These are phyloP conservation scores for Mycalesis mineus DNA, from an alignment of 2,888 invertebrate species.

Conservation along the genomic window DNA sequence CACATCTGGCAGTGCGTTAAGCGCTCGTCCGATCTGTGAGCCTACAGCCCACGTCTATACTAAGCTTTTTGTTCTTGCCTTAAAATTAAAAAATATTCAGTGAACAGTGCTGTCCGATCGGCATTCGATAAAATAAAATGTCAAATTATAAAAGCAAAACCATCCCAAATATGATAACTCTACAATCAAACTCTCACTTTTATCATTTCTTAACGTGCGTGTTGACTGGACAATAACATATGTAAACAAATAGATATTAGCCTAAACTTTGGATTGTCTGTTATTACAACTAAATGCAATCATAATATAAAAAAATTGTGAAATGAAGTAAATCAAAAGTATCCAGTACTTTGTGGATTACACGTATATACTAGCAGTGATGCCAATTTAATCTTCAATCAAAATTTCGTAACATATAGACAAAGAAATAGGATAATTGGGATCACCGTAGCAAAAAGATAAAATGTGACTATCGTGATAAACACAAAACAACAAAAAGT, in stretches of 20 bases:
- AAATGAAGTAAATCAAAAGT: constrained; percentile 60
- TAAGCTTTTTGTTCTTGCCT: constrained; percentile 2
- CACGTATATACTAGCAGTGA: constrained; percentile 65
- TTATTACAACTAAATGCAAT: constrained; percentile 78
- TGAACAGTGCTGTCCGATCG: not conserved
- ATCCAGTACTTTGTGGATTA: constrained; percentile 73
- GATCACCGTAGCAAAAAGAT: constrained; percentile 55
- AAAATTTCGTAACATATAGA: constrained; percentile 54
- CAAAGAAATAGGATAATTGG: constrained; percentile 51
- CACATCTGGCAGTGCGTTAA: constrained; percentile 27
- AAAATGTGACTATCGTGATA: constrained; percentile 71
- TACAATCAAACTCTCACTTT: constrained; percentile 20
- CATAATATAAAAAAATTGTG: constrained; percentile 57
- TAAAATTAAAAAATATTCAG: constrained; percentile 8
- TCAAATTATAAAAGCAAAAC: constrained; percentile 8
- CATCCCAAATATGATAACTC: constrained; percentile 14
- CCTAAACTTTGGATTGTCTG: constrained; percentile 77
- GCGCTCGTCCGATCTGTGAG: not conserved
- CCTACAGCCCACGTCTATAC: not conserved
- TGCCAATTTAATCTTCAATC: constrained; percentile 41
- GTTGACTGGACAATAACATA: constrained; percentile 50
- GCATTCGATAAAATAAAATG: constrained; percentile 1
- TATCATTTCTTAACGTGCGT: constrained; percentile 37
- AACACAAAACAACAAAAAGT: constrained; percentile 69
- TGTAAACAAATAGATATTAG: constrained; percentile 50